Evolutionary conservation across 2,797 vertebrate species (phyloP).

Genomic region (Knipowitschia caucasica): DNA sequence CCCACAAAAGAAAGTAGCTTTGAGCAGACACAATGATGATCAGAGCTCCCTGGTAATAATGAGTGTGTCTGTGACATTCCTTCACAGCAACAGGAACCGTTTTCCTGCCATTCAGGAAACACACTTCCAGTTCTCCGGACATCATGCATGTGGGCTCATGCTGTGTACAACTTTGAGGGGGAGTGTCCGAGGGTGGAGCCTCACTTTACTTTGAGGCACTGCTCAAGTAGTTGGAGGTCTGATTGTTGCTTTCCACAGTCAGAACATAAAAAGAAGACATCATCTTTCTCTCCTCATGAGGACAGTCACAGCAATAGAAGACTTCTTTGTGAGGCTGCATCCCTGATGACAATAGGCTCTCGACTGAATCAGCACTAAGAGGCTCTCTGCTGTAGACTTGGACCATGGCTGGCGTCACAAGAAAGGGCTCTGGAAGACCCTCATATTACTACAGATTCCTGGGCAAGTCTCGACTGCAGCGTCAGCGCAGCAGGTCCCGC

Average conservation of each 20-base stretch:
- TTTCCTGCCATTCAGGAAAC: slow-evolving; percentile 73
- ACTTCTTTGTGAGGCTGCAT: slow-evolving; percentile 19
- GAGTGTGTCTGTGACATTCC: slow-evolving; percentile 37
- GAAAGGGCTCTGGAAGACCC: slow-evolving; percentile 91
- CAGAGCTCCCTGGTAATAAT: background rate
- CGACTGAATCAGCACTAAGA: slow-evolving; percentile 24
- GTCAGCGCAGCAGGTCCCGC: slow-evolving; percentile 94
- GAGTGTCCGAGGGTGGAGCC: slow-evolving; percentile 56
- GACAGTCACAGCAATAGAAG: slow-evolving; percentile 23
- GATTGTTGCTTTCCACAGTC: slow-evolving; percentile 17
- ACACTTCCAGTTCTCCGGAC: slow-evolving; percentile 61
- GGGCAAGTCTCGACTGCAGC: slow-evolving; percentile 91
- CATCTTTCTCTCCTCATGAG: slow-evolving; percentile 25
- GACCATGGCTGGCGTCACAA: slow-evolving; percentile 88
- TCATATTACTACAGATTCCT: slow-evolving; percentile 97
- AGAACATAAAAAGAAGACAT: slow-evolving; percentile 28
- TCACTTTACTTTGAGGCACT: slow-evolving; percentile 35
- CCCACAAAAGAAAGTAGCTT: slow-evolving; percentile 22
- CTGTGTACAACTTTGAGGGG: slow-evolving; percentile 63
- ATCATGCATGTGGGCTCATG: slow-evolving; percentile 56
- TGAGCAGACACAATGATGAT: slow-evolving; percentile 7
- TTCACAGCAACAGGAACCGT: slow-evolving; percentile 48
- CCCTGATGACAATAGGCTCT: slow-evolving; percentile 22
- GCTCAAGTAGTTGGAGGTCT: slow-evolving; percentile 32
- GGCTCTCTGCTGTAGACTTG: slow-evolving; percentile 16